phyloP scores from a whole-genome alignment of 2,888 invertebrate species.

The Cartodere bifasciata region DNA sequence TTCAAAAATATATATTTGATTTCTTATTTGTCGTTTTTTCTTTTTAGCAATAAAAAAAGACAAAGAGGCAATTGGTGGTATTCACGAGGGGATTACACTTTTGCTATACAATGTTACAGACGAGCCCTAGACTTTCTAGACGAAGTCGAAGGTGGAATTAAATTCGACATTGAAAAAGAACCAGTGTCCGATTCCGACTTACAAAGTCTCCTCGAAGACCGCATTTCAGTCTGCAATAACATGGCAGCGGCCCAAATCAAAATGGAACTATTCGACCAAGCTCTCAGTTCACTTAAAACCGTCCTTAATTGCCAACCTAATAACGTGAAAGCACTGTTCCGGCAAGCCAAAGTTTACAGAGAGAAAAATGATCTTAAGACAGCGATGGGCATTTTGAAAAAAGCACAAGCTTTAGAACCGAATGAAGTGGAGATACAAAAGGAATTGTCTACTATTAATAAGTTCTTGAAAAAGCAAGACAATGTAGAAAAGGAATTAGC shows the following conservation, averaged over 20 bases:
- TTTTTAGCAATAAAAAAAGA: slow-evolving; percentile 64
- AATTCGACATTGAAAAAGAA: slow-evolving; percentile 35
- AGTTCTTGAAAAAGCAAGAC: slow-evolving; percentile 29
- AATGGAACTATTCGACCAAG: slow-evolving; percentile 73
- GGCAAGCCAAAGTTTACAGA: slow-evolving; percentile 65
- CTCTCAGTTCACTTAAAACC: slow-evolving; percentile 67
- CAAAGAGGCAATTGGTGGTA: slow-evolving; percentile 89
- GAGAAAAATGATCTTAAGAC: slow-evolving; percentile 55
- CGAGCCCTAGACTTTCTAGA: slow-evolving; percentile 73
- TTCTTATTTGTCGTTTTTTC: too few species aligned
- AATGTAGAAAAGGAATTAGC: slow-evolving; percentile 41
- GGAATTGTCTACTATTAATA: slow-evolving; percentile 32
- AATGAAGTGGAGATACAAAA: slow-evolving; percentile 41
- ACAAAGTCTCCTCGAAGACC: slow-evolving; percentile 59
- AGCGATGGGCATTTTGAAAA: slow-evolving; percentile 52
- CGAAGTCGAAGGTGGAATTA: slow-evolving; percentile 53
- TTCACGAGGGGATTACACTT: slow-evolving; percentile 61
- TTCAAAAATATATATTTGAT: too few species aligned
- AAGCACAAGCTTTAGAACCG: slow-evolving; percentile 52
- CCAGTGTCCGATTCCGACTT: slow-evolving; percentile 43
- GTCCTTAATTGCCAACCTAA: slow-evolving; percentile 74
- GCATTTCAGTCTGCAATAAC: slow-evolving; percentile 80
- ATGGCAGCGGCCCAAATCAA: slow-evolving; percentile 87
- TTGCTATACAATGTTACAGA: slow-evolving; percentile 78
- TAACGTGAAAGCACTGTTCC: slow-evolving; percentile 82